These are phyloP conservation scores for Muscicapa adusta DNA, from an alignment of 2,113 vertebrate species.

Conservation along the genomic window DNA sequence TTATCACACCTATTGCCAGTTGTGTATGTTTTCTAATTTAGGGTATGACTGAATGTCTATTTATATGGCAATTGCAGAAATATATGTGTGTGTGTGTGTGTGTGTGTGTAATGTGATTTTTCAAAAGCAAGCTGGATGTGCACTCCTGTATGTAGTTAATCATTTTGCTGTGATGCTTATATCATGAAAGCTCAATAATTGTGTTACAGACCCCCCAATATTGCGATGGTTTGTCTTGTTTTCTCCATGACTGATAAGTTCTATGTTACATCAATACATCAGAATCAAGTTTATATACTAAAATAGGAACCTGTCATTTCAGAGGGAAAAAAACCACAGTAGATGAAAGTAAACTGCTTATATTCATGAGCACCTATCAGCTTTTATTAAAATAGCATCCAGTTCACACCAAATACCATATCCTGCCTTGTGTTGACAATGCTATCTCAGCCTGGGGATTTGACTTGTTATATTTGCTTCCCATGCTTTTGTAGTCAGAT, in stretches of 20 bases:
- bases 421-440: neutral
- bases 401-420: slow-evolving; percentile 5
- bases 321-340: neutral
- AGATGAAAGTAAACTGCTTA: slow-evolving; percentile 4
- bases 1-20: neutral
- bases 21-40: neutral
- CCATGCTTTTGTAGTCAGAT: neutral
- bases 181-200: neutral
- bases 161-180: neutral
- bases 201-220: neutral
- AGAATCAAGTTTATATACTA: neutral
- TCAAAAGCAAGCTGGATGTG: neutral
- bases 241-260: neutral
- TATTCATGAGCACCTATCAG: neutral
- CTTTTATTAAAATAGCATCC: neutral
- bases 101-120: neutral
- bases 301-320: neutral
- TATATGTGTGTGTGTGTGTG: neutral
- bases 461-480: neutral
- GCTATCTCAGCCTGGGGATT: slow-evolving; percentile 9
- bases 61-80: slow-evolving; percentile 3
- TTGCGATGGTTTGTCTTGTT: neutral
- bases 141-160: neutral
- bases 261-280: neutral
- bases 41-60: neutral